Conservation (phyloP, 2,113 vertebrate species). For the Gracilinanus agilis region DNA sequence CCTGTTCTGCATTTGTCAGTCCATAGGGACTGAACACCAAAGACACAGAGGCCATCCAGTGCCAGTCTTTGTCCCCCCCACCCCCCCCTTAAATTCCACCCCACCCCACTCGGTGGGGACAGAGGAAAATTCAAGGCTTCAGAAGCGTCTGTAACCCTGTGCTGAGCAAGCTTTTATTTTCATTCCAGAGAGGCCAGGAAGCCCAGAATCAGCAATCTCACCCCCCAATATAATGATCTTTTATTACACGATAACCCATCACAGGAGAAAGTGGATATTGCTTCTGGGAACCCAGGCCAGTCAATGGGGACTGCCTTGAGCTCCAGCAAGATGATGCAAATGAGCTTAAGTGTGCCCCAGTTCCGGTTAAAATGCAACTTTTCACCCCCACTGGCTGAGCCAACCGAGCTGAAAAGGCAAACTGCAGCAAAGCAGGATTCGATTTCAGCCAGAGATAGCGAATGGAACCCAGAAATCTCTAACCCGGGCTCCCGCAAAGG, state of each 20-base stretch:
- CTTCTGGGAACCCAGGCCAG: background rate
- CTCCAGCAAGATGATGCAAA: background rate
- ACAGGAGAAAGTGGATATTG: constrained; percentile 31
- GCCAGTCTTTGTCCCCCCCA: background rate
- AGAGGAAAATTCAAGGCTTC: constrained; percentile 1
- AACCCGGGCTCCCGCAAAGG: constrained; percentile 51
- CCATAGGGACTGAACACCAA: background rate
- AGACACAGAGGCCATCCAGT: background rate
- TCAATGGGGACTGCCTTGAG: constrained; percentile 21
- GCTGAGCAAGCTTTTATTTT: constrained; percentile 42
- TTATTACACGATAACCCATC: constrained; percentile 2
- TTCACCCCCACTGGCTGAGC: constrained; percentile 3
- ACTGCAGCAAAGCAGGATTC: constrained; percentile 60
- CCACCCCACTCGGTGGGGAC: background rate
- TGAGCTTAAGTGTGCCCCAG: constrained; percentile 12
- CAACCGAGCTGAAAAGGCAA: constrained; percentile 37
- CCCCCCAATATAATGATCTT: constrained; percentile 49
- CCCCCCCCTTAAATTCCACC: background rate
- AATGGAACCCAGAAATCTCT: constrained; percentile 56
- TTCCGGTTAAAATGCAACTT: constrained; percentile 48
- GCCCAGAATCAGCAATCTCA: constrained; percentile 47
- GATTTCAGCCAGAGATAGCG: constrained; percentile 70
- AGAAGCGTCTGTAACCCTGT: background rate
- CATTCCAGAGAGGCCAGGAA: constrained; percentile 44
- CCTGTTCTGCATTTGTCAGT: background rate